Evolutionary conservation across 2,113 vertebrate genomes (phyloP), one percentile per base, ranked within the genome.

Genomic region (Tricholaema leucomelas): DNA sequence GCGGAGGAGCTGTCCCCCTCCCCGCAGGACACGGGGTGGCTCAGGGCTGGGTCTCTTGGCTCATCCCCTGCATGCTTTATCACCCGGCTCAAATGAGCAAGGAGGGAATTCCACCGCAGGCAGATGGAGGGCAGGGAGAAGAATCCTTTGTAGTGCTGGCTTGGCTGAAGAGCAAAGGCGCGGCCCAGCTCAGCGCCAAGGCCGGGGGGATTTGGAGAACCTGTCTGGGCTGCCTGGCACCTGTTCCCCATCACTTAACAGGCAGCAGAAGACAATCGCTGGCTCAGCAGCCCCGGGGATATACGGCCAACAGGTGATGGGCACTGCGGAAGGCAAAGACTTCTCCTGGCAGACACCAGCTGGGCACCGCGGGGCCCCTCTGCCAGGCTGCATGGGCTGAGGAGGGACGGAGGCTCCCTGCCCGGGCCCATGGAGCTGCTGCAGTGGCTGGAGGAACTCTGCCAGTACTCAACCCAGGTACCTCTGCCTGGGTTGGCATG

Each of bases 131-230:
- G 33, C 48, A 35, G 35, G 73, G 63, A 83, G 75, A 95, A 90
- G 81, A 96, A 88, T 95, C 95, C 95, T 96, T 96, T 79, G 94
- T 91, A 92, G 96, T 92, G 72, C 54, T 85, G 89, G 59, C 70
- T 94, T 95, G 86, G 92, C 88, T 95, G 36, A 0, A 81, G 93
- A 96, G 96, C 90, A 96, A 96, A 97, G 95, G 33, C 0, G 2
- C 17, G 27, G 93, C 81, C 38, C 15, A 72, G 81, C 87, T 84
- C 5, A 2, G 77, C 24, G 3, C 21, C 2, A 87, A 85, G 88
- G 87, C 92, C 12, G 0, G 55, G 93, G 93, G 95, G 92, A 94
- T 95, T 96, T 96, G 20, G 40, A 74, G 94, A 84, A 94, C 94
- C 94, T 96, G 92, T 95, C 95, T 88, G 95, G 74, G 44, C 21